Base-by-base conservation (phyloP, 2,797 vertebrate genomes). In the Acanthiza pusilla region DNA sequence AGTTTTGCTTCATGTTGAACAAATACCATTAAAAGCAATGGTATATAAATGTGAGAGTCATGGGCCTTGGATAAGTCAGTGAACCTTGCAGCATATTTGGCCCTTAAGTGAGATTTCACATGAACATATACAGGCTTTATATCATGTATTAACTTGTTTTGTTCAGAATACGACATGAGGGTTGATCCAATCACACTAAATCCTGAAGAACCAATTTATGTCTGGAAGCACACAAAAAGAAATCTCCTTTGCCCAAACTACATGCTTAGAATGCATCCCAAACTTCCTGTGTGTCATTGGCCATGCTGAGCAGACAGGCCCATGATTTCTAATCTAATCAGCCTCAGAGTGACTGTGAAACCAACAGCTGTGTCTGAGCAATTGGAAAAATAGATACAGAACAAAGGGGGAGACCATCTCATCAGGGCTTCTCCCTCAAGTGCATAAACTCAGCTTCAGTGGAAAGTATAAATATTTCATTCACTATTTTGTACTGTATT, bases 391-490 rank as follows among this genome's bases (percentile, higher is more conserved):
- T 32, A 96, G 97, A 97, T 85, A 95, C 40, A 94, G 96, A 97
- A 97, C 96, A 98, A 98, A 98, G 94, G 93, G 92, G 94, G 97
- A 97, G 96, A 96, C 96, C 87, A 90, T 91, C 92, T 91, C 95
- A 95, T 95, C 86, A 93, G 95, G 81, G 91, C 48, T 94, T 96
- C 80, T 96, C 95, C 93, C 95, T 95, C 96, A 77, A 96, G 95
- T 96, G 83, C 80, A 92, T 60, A 68, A 47, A 62, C 70, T 78
- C 85, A 76, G 80, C 93, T 97, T 96, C 96, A 95, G 68, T 92
- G 73, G 93, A 97, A 98, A 90, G 76, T 51, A 97, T 98, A 97
- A 98, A 98, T 98, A 98, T 97, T 98, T 98, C 96, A 97, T 97
- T 97, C 93, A 92, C 90, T 93, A 83, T 96, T 98, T 97, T 97